Evolutionary conservation across 2,113 vertebrate species (phyloP), one percentile per base, ranked within the genome.

Genomic region (Channa argus): DNA sequence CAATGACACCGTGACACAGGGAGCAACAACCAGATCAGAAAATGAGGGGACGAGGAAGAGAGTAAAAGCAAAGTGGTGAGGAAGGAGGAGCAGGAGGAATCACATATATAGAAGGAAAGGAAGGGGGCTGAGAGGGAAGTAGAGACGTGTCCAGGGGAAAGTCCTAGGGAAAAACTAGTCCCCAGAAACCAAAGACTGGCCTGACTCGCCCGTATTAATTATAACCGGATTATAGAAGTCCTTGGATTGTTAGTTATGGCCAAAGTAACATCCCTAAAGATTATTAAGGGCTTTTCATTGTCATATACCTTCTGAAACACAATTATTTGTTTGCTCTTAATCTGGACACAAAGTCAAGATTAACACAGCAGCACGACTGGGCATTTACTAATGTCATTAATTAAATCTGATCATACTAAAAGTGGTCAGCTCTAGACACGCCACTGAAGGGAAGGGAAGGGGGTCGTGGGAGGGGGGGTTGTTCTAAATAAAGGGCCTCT

Each of bases 1-100:
- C 69, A 41, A 77, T 61, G 38, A 85, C 86, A 93, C 89, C 77
- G 80, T 74, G 85, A 90, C 75, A 74, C 72, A 86, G 80, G 88
- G 85, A 77, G 78, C 89, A 81, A 92, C 83, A 72, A 78, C 90
- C 83, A 88, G 67, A 86, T 90, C 70, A 65, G 60, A 87, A 91
- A 73, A 74, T 88, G 84, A 63, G 50, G 79, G 66, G 45, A 33
- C 11, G 69, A 73, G 71, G 61, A 63, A 64, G 84, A 54, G 63
- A 64, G 77, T 54, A 71, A 87, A 79, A 82, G 61, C 6, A 71
- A 88, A 53, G 72, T 63, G 81, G 71, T 52, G 51, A 72, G 60
- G 54, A 82, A 62, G 77, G 55, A 80, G 62, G 68, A 83, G 70
- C 50, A 76, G 79, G 74, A 77, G 81, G 69, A 71, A 49, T 77